These are phyloP conservation scores for Microcebus tavaratra DNA, from an alignment of 2,113 vertebrate genomes.

Conservation along the genomic window DNA sequence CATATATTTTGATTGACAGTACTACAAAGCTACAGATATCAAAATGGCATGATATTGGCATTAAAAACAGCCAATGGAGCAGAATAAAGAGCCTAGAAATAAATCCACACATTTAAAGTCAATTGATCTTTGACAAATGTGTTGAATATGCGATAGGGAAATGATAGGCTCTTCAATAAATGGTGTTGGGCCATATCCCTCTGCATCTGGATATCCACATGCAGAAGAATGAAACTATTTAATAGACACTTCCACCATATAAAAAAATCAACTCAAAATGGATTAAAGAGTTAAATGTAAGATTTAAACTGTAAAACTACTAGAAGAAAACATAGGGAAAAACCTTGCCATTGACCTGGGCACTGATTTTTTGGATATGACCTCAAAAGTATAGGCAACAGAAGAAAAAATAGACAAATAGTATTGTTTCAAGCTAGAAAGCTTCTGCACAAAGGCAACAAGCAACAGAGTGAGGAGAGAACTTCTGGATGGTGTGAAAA, in stretches of 20 bases:
- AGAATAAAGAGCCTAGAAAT: background rate
- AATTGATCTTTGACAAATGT: background rate
- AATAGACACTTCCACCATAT: background rate
- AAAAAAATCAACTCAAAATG: background rate
- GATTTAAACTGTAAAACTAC: background rate
- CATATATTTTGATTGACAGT: background rate
- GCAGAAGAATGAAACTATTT: background rate
- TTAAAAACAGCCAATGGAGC: background rate
- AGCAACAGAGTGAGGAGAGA: background rate
- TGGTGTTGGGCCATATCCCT: background rate
- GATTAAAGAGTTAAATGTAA: background rate
- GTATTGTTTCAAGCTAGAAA: background rate
- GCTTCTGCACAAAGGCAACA: background rate
- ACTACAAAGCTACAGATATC: background rate
- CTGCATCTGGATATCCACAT: background rate
- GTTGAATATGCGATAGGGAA: background rate
- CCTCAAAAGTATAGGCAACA: background rate
- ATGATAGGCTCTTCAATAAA: background rate
- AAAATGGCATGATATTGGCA: background rate
- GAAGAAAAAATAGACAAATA: background rate
- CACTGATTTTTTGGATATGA: background rate
- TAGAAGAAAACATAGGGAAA: background rate
- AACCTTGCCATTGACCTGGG: background rate
- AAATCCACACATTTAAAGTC: background rate
- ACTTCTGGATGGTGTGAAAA: background rate